A percentile compares a stretch with the other conserved stretches of the same genome.
Conservation (phyloP, 2,888 invertebrate genomes). For the Thysanoteuthis rhombus region DNA sequence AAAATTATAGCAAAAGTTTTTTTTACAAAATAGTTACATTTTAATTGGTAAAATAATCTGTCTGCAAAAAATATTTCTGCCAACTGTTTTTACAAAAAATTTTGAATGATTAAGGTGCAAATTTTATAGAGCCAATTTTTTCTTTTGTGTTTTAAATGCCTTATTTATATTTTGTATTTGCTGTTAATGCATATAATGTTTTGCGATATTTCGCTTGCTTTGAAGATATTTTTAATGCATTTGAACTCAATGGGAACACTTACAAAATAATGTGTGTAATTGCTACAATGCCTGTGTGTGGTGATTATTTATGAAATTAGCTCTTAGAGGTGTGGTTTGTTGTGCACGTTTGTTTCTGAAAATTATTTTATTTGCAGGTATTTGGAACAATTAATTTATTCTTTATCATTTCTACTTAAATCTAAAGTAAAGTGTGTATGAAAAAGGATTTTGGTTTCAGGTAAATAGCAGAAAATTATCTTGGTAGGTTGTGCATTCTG, state of each 20-base stretch:
- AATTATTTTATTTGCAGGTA: neutral
- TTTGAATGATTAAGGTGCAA: neutral
- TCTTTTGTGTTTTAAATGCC: neutral
- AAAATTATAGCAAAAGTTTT: too few species aligned
- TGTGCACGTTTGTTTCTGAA: neutral
- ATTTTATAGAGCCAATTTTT: neutral
- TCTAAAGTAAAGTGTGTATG: neutral
- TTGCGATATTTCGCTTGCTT: neutral
- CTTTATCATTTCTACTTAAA: neutral
- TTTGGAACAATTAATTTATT: neutral
- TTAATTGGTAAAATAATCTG: too few species aligned
- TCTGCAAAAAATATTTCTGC: too few species aligned
- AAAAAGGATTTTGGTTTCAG: neutral
- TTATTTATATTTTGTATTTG: neutral
- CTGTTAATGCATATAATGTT: neutral
- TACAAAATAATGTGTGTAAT: neutral
- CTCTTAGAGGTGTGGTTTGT: neutral
- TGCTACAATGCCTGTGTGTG: neutral
- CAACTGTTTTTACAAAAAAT: neutral
- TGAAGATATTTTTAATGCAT: neutral
- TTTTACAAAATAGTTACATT: too few species aligned
- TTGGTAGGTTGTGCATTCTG: slow-evolving; percentile 12
- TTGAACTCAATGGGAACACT: neutral
- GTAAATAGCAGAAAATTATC: neutral
- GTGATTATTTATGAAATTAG: neutral